Evolutionary conservation across 2,888 invertebrate genomes (phyloP), one percentile per base, ranked within the genome.

Genomic region (Melanostoma mellinum): DNA sequence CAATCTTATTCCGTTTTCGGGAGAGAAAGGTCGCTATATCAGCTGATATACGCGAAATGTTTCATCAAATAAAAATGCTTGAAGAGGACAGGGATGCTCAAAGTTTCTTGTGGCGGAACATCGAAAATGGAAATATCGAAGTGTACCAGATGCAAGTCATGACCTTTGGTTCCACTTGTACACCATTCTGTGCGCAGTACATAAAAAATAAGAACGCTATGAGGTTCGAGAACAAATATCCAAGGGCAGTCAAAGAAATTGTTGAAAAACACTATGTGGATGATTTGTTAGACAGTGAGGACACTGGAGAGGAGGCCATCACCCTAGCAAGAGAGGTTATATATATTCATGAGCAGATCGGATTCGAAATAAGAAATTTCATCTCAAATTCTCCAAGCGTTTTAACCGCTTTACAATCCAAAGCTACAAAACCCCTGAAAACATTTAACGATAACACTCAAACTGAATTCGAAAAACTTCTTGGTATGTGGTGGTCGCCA

Each of bases 191-290:
- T 2, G 61, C 61, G 4, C 36, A 85, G 9, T 87, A 73, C 58
- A 71, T 87, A 0, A 87, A 86, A 69, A 85, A 87, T 40, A 48
- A n/a, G 8, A 88, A 88, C 33, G 88, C 88, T 0, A 9, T 42
- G 6, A 53, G 60, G 42, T 86, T 80, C 33, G 40, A 68, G 9
- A 53, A 35, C 6, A 9, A 44, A 38, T 85, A 56, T 50, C 87
- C 87, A 3, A 20, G 50, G 20, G 87, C 86, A 0, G 74, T 60
- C 0, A 9, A 56, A 0, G 86, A 86, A 1, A 86, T 88, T 9
- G 56, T 74, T 20, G 20, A 1, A 20, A 20, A 20, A 0, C 20
- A 20, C 20, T 20, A 20, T 20, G 20, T 20, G 20, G 87, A 88
- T 50, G 87, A 87, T 36, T 85, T 80, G 32, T 56, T 87, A 8